Evolutionary conservation across 92 coral and sea anemone species (phyloP).

Genomic region (Epizoanthus illoricatus): DNA sequence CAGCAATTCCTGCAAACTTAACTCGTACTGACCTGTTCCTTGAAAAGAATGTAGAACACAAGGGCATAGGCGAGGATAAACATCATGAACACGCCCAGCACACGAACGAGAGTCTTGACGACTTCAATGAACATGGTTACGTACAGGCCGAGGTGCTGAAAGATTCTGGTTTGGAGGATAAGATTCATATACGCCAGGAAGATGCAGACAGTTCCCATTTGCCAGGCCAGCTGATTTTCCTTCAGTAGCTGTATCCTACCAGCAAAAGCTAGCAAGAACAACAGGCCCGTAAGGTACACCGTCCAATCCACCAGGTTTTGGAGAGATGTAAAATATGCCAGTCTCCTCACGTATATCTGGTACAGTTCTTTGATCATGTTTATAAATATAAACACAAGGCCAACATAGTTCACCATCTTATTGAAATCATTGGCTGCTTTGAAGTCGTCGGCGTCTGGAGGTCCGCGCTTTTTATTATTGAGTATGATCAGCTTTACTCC

Average conservation of each 20-base stretch:
- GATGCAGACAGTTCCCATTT: constrained; percentile 64
- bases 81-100: constrained; percentile 59
- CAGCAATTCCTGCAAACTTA: too few relatives aligned
- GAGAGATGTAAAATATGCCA: constrained; percentile 50
- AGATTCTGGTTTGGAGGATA: constrained; percentile 65
- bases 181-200: constrained; percentile 82
- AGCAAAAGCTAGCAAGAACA: constrained; percentile 62
- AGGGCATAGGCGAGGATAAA: constrained; percentile 75
- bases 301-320: constrained; percentile 64
- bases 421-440: constrained; percentile 29
- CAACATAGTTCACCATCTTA: constrained; percentile 34
- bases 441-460: constrained; percentile 16
- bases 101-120: constrained; percentile 68
- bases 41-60: constrained; percentile 79
- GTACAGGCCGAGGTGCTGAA: constrained; percentile 76
- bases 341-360: constrained; percentile 51
- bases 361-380: constrained; percentile 65
- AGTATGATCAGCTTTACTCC: constrained; percentile 8
- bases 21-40: constrained; percentile 66
- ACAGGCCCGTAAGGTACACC: constrained; percentile 54
- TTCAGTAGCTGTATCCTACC: constrained; percentile 17
- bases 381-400: constrained; percentile 45
- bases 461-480: background rate
- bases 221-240: constrained; percentile 58
- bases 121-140: constrained; percentile 92